These are phyloP conservation scores for Zhengitettix transpicula DNA, from an alignment of 2,888 invertebrate genomes.

Conservation along the genomic window DNA sequence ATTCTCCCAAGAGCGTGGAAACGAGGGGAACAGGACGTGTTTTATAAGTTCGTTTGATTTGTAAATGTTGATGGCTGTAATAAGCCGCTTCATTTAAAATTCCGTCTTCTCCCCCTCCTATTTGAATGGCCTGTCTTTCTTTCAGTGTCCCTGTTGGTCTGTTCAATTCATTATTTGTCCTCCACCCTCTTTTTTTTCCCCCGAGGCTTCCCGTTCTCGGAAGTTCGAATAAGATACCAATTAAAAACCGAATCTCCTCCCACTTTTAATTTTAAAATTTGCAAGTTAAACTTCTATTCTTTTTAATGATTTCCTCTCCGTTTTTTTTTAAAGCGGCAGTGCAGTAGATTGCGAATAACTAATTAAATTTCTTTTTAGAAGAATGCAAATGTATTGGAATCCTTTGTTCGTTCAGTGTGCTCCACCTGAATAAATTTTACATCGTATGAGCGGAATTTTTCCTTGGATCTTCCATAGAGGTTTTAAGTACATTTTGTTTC, in stretches of 20 bases:
- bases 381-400: not conserved
- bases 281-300: conserved; percentile 22
- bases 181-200: not conserved
- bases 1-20: too few relatives aligned
- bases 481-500: too few relatives aligned
- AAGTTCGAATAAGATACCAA: not conserved
- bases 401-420: not conserved
- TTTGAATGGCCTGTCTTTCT: too few relatives aligned
- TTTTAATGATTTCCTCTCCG: conserved; percentile 26
- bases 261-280: conserved; percentile 26
- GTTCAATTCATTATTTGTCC: too few relatives aligned
- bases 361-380: not conserved
- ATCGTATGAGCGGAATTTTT: not conserved
- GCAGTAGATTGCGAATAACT: not conserved
- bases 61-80: too few relatives aligned
- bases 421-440: not conserved
- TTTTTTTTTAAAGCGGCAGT: conserved; percentile 1
- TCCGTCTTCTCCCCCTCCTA: too few relatives aligned
- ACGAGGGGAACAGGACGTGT: too few relatives aligned
- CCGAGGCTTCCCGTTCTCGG: not conserved
- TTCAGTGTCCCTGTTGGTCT: too few relatives aligned
- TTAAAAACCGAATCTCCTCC: not conserved
- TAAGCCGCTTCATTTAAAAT: too few relatives aligned
- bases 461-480: too few relatives aligned
- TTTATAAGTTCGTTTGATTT: too few relatives aligned